Evolutionary conservation across 2,797 vertebrate genomes (phyloP).

Genomic region (Nasua narica): DNA sequence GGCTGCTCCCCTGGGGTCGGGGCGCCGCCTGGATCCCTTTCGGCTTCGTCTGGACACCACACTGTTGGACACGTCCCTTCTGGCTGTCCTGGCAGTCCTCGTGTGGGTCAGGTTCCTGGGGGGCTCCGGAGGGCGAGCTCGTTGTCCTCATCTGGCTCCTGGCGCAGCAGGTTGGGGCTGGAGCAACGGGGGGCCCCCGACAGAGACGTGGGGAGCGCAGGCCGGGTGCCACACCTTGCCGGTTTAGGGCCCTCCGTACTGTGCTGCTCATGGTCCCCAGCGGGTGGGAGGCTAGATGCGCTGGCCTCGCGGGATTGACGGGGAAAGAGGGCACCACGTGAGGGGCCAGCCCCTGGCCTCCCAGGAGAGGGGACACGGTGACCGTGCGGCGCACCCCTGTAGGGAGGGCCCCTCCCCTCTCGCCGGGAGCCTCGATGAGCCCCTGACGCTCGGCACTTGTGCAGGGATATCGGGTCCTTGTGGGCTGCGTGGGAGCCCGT

Average conservation of each 20-base stretch:
- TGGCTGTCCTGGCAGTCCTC: background rate
- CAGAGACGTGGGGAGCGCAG: accelerated
- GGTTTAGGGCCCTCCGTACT: background rate
- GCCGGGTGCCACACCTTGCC: background rate
- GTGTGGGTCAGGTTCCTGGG: background rate
- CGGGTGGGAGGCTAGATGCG: accelerated
- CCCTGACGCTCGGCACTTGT: accelerated
- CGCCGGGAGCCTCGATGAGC: background rate
- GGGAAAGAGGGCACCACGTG: background rate
- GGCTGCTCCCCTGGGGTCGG: background rate
- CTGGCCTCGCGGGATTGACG: accelerated
- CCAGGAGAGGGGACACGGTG: accelerated
- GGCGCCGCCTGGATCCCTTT: background rate
- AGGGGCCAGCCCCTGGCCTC: background rate
- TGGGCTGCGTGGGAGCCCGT: background rate
- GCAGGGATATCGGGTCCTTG: background rate
- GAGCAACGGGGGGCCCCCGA: background rate
- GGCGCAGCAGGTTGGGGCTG: background rate
- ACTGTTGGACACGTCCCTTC: background rate
- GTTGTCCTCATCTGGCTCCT: background rate
- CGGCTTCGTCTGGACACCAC: background rate
- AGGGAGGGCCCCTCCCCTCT: background rate
- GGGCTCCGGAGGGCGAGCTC: accelerated
- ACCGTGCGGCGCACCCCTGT: accelerated
- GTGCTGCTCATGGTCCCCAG: background rate